These are phyloP conservation scores for Meda fulgida DNA, from an alignment of 2,797 vertebrate species.

Conservation along the genomic window DNA sequence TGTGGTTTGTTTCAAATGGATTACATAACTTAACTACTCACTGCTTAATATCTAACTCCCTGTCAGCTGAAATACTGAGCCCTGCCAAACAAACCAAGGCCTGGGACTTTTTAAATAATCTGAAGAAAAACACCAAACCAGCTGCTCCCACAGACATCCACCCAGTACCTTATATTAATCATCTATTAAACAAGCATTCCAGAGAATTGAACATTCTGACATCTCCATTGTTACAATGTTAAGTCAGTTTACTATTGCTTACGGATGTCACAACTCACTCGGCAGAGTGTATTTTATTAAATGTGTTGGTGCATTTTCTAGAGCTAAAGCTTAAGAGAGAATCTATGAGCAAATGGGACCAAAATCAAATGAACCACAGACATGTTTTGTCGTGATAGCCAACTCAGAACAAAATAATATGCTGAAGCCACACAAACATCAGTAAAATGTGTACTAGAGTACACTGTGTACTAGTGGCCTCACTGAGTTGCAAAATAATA, in stretches of 20 bases:
- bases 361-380: not conserved
- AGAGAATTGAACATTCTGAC: not conserved
- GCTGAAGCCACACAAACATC: not conserved
- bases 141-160: not conserved
- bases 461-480: slow-evolving; percentile 8
- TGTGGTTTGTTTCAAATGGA: not conserved
- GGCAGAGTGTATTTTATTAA: not conserved
- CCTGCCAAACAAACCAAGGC: slow-evolving; percentile 8
- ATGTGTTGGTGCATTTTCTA: not conserved
- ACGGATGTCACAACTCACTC: not conserved
- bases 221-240: not conserved
- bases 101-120: not conserved
- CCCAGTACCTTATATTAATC: not conserved
- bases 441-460: not conserved
- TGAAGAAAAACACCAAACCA: not conserved
- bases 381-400: not conserved
- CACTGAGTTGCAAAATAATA: slow-evolving; percentile 10
- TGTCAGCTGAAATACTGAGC: not conserved
- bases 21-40: not conserved
- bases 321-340: not conserved
- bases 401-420: not conserved
- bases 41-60: not conserved
- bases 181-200: not conserved
- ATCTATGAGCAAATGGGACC: not conserved
- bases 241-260: not conserved